These are phyloP conservation scores for Delphinus delphis DNA, from an alignment of 2,113 vertebrate genomes.

Conservation along the genomic window DNA sequence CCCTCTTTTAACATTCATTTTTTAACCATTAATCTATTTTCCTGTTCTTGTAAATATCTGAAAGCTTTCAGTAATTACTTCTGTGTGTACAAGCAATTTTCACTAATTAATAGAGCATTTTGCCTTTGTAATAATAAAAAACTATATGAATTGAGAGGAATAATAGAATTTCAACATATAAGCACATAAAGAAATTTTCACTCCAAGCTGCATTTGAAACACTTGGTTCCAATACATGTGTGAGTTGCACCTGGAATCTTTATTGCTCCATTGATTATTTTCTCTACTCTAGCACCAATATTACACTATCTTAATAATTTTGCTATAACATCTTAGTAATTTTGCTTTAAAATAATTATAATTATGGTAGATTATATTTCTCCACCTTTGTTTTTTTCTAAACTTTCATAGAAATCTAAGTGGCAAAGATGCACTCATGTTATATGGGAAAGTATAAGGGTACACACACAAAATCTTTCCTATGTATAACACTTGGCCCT, in stretches of 20 bases:
- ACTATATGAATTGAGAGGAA: neutral
- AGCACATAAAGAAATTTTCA: neutral
- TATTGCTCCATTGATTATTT: neutral
- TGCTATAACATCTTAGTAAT: neutral
- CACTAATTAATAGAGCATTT: neutral
- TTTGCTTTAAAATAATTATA: neutral
- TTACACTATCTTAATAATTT: neutral
- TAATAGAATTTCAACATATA: conserved; percentile 9
- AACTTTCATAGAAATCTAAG: neutral
- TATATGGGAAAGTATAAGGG: neutral
- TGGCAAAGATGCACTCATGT: neutral
- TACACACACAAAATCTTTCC: neutral
- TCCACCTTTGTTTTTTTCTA: neutral
- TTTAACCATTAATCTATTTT: conserved; percentile 1
- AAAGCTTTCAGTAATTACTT: neutral
- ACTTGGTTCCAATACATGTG: neutral
- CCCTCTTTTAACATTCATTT: neutral
- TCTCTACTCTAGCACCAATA: neutral
- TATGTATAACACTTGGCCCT: neutral
- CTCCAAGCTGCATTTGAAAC: neutral
- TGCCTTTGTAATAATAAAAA: neutral
- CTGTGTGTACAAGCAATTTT: neutral
- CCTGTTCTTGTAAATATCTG: neutral
- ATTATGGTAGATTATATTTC: neutral
- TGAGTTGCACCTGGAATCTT: neutral